Conservation (phyloP, 2,797 vertebrate genomes). For the Eutrigla gurnardus region DNA sequence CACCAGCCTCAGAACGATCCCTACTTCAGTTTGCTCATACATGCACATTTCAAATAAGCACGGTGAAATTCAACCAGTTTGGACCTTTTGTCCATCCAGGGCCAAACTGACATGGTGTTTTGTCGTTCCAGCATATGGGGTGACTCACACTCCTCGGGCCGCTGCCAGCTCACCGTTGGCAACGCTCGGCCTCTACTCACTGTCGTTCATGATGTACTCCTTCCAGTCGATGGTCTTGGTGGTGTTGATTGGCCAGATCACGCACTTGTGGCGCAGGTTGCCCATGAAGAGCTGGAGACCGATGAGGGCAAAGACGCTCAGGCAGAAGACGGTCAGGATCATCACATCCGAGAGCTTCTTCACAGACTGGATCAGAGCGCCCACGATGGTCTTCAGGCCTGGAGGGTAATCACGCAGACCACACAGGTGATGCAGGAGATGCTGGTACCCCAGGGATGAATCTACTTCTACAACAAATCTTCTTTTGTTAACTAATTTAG, state of each 20-base stretch:
- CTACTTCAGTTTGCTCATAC: constrained; percentile 24
- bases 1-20: constrained; percentile 1
- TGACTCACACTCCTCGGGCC: constrained; percentile 56
- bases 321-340: constrained; percentile 99
- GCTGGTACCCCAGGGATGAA: constrained; percentile 5
- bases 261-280: constrained; percentile 97
- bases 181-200: constrained; percentile 82
- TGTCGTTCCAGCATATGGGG: constrained; percentile 58
- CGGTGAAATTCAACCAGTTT: constrained; percentile 26
- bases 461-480: constrained; percentile 8
- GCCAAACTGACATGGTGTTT: constrained; percentile 64
- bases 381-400: constrained; percentile 99
- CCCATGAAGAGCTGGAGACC: constrained; percentile 99
- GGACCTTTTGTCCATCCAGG: constrained; percentile 13
- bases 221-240: constrained; percentile 92
- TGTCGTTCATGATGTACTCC: constrained; percentile 95
- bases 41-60: constrained; percentile 6
- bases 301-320: constrained; percentile 98
- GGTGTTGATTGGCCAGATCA: constrained; percentile 94
- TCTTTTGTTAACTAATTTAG: neutral
- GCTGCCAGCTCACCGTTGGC: constrained; percentile 58
- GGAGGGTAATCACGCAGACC: constrained; percentile 62
- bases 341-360: constrained; percentile 99
- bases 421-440: constrained; percentile 65
- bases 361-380: constrained; percentile 99